Conservation (phyloP, 2,888 invertebrate genomes). For the Hyalella azteca region DNA sequence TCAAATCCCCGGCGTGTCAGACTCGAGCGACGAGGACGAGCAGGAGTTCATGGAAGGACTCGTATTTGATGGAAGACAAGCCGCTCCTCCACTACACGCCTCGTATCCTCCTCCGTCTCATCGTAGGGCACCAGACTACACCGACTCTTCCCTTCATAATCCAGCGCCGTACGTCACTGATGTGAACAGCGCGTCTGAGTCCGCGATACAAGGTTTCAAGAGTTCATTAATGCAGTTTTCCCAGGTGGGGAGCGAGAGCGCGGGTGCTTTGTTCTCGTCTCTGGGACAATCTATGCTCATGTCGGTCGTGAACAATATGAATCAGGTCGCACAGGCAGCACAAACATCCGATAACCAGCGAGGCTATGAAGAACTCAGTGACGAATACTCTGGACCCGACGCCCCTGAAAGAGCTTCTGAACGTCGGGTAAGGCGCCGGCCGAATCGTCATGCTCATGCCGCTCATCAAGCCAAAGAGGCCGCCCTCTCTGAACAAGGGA, state of each 20-base stretch:
- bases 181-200: not conserved
- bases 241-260: conserved; percentile 1
- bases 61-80: not conserved
- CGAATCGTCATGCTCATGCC: not conserved
- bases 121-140: not conserved
- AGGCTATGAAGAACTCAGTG: not conserved
- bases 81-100: not conserved
- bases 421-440: conserved; percentile 2
- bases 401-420: not conserved
- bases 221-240: conserved; percentile 6
- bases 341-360: not conserved
- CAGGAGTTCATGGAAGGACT: conserved; percentile 28
- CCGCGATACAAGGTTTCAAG: not conserved
- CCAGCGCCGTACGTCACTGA: not conserved
- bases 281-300: conserved; percentile 9
- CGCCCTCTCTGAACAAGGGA: not conserved
- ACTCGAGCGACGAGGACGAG: conserved; percentile 18
- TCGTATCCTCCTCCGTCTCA: conserved; percentile 1
- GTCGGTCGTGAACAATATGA: conserved; percentile 23
- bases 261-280: not conserved
- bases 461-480: not conserved
- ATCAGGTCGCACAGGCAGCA: conserved; percentile 3
- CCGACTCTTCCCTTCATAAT: not conserved
- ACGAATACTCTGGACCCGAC: not conserved
- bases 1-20: conserved; percentile 16